Evolutionary conservation across 2,888 invertebrate genomes (phyloP), one percentile per base, ranked within the genome.

Genomic region (Melieria picta): DNA sequence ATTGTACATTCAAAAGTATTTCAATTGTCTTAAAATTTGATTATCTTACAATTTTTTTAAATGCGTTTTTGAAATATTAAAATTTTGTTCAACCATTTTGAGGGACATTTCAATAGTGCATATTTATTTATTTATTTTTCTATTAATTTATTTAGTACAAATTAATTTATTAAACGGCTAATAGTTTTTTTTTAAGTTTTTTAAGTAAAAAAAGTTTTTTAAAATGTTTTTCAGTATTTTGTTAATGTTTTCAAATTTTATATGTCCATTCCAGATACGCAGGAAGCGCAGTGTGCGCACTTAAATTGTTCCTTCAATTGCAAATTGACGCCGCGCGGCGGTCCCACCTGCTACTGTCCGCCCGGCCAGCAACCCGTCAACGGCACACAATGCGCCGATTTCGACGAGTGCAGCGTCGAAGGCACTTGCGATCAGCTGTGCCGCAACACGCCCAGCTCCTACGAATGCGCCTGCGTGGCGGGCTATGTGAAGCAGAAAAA

Each of bases 381-480:
- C 72, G 80, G 80, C n/a, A 90, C 89, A 42, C 87, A 86, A 65
- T 94, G 94, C 82, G 88, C 90, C 66, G 95, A 95, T 87, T 90
- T 91, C 76, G 90, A 95, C 87, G 94, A 95, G 87, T 96, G 96
- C 87, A 85, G 87, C 77, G 87, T 90, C 77, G 91, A 92, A 76
- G 92, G 90, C 58, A 86, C 90, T 65, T 95, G 94, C 87, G 91
- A 93, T 83, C 95, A 95, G 87, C 82, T 88, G 55, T 95, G 94
- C 86, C 88, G 79, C 79, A 93, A 94, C 87, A 90, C 90, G 13
- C 85, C 87, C 45, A 91, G 92, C 74, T 91, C 91, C 50, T 94
- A 89, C 87, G 83, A 88, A 60, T 97, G 96, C 87, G 86, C 89
- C 10, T 96, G 96, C 88, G 91, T 89, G 4, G 81, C 88, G 13